Base-by-base conservation (phyloP, 2,797 vertebrate species). In the Notamacropus eugenii region DNA sequence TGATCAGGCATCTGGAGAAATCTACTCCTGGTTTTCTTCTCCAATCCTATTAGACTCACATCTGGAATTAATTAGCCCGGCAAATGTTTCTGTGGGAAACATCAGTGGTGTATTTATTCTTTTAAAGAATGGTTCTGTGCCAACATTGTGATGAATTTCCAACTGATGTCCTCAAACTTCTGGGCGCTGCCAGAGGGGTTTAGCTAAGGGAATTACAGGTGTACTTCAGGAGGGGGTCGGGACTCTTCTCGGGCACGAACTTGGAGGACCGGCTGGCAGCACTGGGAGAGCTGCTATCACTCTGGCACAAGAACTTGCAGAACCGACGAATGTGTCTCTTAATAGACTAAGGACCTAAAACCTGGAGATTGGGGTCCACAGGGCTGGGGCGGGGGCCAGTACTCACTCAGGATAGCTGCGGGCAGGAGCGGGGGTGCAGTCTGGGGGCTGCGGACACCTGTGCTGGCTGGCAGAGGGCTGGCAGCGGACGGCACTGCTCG, bases 31-130 rank as follows among this genome's bases (percentile, higher is more conserved):
- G 97, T 98, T 98, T 97, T 97, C 93, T 97, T 96, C 95, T 91
- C 92, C 97, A 98, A 97, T 95, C 97, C 97, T 97, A 97, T 98
- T 98, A 98, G 94, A 97, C 93, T 54, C 96, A 97, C 97, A 98
- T 98, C 96, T 98, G 97, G 97, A 97, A 96, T 97, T 97, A 97
- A 98, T 98, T 98, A 98, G 95, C 92, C 94, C 90, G 97, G 94
- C 97, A 98, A 98, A 97, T 96, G 94, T 96, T 97, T 97, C 97
- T 97, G 95, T 97, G 97, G 97, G 97, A 97, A 97, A 97, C 95
- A 95, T 97, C 97, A 97, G 96, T 95, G 92, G 92, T 92, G 54
- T 93, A 97, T 97, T 96, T 97, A 97, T 98, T 97, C 93, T 98
- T 97, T 95, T 97, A 97, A 96, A 98, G 97, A 97, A 97, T 97